Conservation (phyloP, 92 coral and sea anemone genomes). For the Parazoanthus atlanticus region DNA sequence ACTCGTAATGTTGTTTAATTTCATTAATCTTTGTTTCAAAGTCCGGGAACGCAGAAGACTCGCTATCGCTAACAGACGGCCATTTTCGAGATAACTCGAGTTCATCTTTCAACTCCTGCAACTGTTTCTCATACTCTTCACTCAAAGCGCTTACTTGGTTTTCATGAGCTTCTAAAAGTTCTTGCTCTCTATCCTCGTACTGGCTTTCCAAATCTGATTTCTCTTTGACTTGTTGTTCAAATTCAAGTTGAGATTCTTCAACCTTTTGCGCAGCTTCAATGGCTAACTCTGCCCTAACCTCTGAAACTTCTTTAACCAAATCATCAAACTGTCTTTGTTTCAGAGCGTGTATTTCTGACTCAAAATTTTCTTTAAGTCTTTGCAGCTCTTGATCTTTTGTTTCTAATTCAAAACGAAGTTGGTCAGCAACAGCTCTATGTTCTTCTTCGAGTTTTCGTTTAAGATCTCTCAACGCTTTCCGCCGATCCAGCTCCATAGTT, state of each 20-base stretch:
- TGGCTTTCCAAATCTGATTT: slow-evolving; percentile 57
- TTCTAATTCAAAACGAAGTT: slow-evolving; percentile 60
- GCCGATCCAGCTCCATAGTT: slow-evolving; percentile 75
- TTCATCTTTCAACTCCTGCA: slow-evolving; percentile 81
- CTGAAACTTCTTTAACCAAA: slow-evolving; percentile 88
- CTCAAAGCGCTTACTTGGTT: slow-evolving; percentile 71
- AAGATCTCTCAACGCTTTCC: slow-evolving; percentile 65
- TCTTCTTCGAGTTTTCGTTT: slow-evolving; percentile 66
- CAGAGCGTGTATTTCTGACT: slow-evolving; percentile 63
- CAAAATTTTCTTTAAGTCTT: slow-evolving; percentile 64
- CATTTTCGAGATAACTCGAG: slow-evolving; percentile 69
- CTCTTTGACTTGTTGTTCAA: slow-evolving; percentile 66
- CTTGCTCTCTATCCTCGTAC: slow-evolving; percentile 70
- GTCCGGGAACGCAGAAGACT: slow-evolving; percentile 44
- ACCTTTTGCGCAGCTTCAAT: slow-evolving; percentile 93
- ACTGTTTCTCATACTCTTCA: slow-evolving; percentile 76
- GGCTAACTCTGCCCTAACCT: slow-evolving; percentile 91
- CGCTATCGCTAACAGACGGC: slow-evolving; percentile 49
- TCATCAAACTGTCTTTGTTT: slow-evolving; percentile 81
- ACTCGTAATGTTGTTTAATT: slow-evolving; percentile 77
- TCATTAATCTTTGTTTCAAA: slow-evolving; percentile 78
- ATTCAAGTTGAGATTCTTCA: slow-evolving; percentile 73
- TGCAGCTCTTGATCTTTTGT: slow-evolving; percentile 68
- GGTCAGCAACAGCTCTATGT: slow-evolving; percentile 67
- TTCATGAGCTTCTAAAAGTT: slow-evolving; percentile 69